Evolutionary conservation across 2,797 vertebrate species (phyloP).

Genomic region (Margarornis squamiger): DNA sequence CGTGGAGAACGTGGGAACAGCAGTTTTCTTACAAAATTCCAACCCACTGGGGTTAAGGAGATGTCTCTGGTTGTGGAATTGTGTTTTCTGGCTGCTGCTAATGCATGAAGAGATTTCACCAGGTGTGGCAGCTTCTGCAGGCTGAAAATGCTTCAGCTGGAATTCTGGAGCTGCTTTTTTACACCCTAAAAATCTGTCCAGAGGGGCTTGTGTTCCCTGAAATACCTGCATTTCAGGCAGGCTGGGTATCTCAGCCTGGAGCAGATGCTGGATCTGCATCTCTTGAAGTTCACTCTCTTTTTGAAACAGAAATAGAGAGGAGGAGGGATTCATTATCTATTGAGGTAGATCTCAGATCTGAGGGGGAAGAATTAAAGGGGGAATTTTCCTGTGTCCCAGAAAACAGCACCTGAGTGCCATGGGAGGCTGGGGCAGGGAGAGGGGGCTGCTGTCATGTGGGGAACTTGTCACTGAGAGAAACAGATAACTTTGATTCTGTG

Average conservation of each 20-base stretch:
- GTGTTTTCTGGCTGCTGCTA: neutral
- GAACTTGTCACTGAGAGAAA: fast-evolving
- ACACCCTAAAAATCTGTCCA: too few species aligned
- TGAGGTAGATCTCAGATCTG: neutral
- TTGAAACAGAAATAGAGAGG: neutral
- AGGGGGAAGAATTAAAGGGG: neutral
- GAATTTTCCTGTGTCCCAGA: neutral
- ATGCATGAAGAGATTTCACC: neutral
- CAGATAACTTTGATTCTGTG: neutral
- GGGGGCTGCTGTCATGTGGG: neutral
- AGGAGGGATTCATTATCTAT: neutral
- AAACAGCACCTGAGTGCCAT: too few species aligned
- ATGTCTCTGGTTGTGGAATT: neutral
- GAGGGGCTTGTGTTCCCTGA: neutral
- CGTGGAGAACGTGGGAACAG: neutral
- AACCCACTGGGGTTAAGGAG: neutral
- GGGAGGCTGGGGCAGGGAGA: neutral
- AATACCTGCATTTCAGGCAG: neutral
- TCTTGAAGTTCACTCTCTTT: neutral
- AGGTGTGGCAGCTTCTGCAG: neutral
- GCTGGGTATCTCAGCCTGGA: neutral
- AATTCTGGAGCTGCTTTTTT: neutral
- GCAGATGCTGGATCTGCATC: neutral
- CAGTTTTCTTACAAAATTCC: neutral
- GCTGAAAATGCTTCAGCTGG: neutral